Base-by-base conservation (phyloP, 2,888 invertebrate species). In the Drosophila tripunctata region DNA sequence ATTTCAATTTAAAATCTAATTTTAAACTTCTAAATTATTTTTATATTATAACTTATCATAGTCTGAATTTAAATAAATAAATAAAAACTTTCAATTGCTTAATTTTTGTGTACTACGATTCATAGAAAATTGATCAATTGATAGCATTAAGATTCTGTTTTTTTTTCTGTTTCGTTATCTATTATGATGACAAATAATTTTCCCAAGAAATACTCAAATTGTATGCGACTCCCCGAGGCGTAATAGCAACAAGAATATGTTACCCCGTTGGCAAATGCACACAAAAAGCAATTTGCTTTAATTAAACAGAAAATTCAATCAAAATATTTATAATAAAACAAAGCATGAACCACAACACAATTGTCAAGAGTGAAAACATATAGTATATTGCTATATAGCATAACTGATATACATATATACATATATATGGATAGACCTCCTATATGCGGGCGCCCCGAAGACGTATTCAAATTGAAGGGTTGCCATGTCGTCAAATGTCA, bases 261-360 rank as follows among this genome's bases (percentile, higher is more conserved):
- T 5, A n/a, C 31, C 51, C 64, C 69, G 35, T 55, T 58, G 67
- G 54, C 68, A 60, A 64, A 56, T 72, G 58, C 62, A 75, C 22
- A 75, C 19, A 64, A 51, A 64, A 76, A 69, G 66, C 78, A 74
- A 87, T 87, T 82, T 82, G 85, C 70, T 83, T 83, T 87, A 83
- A 83, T 83, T 83, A 83, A 83, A 79, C 86, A 85, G 85, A 74
- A 83, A 83, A 83, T 83, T 83, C 87, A 83, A 83, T 83, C 87
- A 83, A 87, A 83, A 83, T 83, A 83, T 83, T 87, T 83, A 74
- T 76, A 62, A 81, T 85, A 79, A 79, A 78, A 66, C 67, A 72
- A 66, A 71, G 62, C 64, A 52, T 56, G 52, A 62, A 51, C 41
- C 55, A 21, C 27, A n/a, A 64, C 69, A 70, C 75, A 65, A 70